phyloP scores from a whole-genome alignment of 2,113 vertebrate species.

The Tychaedon coryphoeus region DNA sequence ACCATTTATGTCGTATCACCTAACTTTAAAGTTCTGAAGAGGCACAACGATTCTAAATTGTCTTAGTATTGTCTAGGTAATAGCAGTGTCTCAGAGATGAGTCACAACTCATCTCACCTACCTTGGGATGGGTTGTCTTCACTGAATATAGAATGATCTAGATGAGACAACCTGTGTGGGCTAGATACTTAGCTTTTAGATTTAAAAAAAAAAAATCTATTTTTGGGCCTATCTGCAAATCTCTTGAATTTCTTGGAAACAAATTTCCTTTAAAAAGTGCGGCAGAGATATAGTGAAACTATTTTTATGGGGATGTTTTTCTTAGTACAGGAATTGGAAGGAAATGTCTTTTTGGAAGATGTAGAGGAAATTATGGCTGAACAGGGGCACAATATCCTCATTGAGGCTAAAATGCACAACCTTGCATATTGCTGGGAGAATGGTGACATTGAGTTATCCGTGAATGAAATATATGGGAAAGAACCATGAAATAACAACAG shows the following conservation, averaged over 20 bases:
- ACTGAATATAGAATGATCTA: background rate
- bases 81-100: background rate
- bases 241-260: background rate
- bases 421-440: too few species aligned
- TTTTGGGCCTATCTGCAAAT: background rate
- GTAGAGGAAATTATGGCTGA: too few species aligned
- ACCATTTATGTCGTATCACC: background rate
- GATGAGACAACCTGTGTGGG: background rate
- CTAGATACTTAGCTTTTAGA: background rate
- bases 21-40: background rate
- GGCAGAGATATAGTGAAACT: background rate
- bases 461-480: too few species aligned
- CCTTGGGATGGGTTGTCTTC: background rate
- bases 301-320: background rate
- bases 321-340: background rate
- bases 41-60: background rate
- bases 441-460: too few species aligned
- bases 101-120: background rate
- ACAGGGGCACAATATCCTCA: too few species aligned
- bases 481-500: too few species aligned
- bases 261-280: background rate
- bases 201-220: background rate
- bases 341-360: background rate
- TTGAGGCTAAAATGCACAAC: too few species aligned
- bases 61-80: background rate